phyloP scores from a whole-genome alignment of 2,888 invertebrate species.

The Lucinisca nassula region DNA sequence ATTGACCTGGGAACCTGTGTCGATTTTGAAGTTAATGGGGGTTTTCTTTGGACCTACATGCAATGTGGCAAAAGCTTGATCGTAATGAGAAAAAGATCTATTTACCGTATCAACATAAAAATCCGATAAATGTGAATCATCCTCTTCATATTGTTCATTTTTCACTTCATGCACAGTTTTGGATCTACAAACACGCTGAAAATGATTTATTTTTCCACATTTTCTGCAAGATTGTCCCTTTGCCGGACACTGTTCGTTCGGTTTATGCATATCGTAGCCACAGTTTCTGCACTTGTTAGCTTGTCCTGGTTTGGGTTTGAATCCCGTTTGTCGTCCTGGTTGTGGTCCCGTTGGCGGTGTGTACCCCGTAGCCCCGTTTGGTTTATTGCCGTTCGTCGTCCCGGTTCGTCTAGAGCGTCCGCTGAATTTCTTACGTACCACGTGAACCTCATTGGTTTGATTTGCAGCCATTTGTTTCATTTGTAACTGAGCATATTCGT shows the following conservation, averaged over 20 bases:
- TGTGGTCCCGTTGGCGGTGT: neutral
- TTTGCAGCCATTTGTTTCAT: slow-evolving; percentile 1
- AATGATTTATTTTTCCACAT: slow-evolving; percentile 16
- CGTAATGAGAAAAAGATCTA: neutral
- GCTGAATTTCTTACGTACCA: neutral
- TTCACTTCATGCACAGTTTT: slow-evolving; percentile 20
- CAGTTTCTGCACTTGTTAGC: slow-evolving; percentile 12
- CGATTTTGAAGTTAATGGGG: slow-evolving; percentile 21
- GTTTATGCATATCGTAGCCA: neutral
- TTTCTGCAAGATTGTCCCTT: slow-evolving; percentile 1
- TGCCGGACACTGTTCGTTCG: slow-evolving; percentile 21
- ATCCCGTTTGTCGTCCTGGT: neutral
- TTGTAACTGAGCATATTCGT: slow-evolving; percentile 20
- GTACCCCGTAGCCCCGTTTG: neutral
- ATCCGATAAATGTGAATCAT: neutral
- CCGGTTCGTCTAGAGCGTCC: neutral
- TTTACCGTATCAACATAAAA: slow-evolving; percentile 18
- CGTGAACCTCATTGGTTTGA: slow-evolving; percentile 5
- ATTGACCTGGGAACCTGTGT: slow-evolving; percentile 30
- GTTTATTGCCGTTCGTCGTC: neutral
- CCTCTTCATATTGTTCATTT: neutral
- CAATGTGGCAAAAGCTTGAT: slow-evolving; percentile 18
- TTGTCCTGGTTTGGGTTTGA: too few relatives aligned
- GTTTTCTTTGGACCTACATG: slow-evolving; percentile 4
- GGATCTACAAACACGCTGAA: slow-evolving; percentile 7